Percentiles rank a stretch among this genome's conserved stretches.
phyloP scores from a whole-genome alignment of 2,797 vertebrate species.

The Pangasius djambal region DNA sequence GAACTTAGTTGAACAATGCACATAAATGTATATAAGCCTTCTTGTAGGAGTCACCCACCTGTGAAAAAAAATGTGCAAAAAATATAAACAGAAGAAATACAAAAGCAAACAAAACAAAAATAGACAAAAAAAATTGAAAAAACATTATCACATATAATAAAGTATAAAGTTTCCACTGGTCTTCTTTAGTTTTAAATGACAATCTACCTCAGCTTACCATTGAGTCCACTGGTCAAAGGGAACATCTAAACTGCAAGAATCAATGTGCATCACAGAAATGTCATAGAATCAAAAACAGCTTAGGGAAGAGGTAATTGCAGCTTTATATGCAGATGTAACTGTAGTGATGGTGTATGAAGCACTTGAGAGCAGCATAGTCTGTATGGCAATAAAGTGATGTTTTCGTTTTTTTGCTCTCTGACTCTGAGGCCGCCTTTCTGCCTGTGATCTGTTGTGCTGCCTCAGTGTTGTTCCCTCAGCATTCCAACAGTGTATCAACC shows the following conservation, averaged over 20 bases:
- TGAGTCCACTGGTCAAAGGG: neutral
- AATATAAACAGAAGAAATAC: neutral
- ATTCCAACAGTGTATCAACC: conserved; percentile 72
- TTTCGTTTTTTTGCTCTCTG: conserved; percentile 68
- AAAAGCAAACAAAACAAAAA: neutral
- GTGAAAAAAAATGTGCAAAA: neutral
- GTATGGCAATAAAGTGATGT: conserved; percentile 72
- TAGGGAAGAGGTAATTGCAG: neutral
- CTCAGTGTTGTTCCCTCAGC: conserved; percentile 73
- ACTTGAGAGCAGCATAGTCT: conserved; percentile 6
- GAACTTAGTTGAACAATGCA: neutral
- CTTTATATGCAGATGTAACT: conserved; percentile 6
- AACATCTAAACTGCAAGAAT: neutral
- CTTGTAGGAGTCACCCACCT: neutral
- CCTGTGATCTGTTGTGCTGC: conserved; percentile 68
- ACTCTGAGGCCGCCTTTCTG: conserved; percentile 68
- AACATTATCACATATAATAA: neutral
- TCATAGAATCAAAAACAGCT: neutral
- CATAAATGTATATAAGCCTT: neutral
- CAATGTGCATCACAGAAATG: neutral
- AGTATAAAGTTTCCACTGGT: neutral
- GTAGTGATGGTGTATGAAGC: neutral
- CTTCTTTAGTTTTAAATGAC: neutral
- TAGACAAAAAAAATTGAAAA: neutral
- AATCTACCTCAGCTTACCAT: neutral